Evolutionary conservation across 1,140 invertebrate species (phyloP), one percentile per base, ranked within the genome.

Genomic region (Calliphora vicina): DNA sequence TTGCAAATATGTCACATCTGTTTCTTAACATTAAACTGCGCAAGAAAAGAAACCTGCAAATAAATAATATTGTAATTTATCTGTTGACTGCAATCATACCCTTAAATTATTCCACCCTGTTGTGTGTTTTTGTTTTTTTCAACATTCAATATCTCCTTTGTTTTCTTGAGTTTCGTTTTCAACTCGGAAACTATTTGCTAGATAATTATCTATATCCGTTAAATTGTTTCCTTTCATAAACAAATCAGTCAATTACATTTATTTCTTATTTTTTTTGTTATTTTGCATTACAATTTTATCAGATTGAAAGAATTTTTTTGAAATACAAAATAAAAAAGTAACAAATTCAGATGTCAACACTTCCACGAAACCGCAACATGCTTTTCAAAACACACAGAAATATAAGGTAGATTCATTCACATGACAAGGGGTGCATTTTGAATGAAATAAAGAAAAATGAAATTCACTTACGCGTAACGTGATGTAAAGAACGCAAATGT

Each of bases 381-480:
- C 17, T 17, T 3, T 9, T 12, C 17, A n/a, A 42, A 35, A 76
- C 20, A 76, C n/a, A n/a, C n/a, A n/a, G n/a, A 76, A 78, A 67
- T 23, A 67, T 1, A 67, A 57, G n/a, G 50, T n/a, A 15, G n/a
- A 17, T 57, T 17, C n/a, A 17, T 57, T 57, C 35, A 10, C 35
- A 35, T 10, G 35, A 9, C 12, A 67, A 67, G 61, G 61, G 61
- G 61, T 78, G 74, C 74, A 78, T 20, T 78, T 78, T 5, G 4
- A 43, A 43, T 78, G 17, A 43, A 43, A 76, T 42, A 20, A n/a
- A 57, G 15, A 57, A 57, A 57, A 67, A 20, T 23, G 61, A 23
- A 45, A 23, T 78, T 78, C 35, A 45, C n/a, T 78, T 78, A 78
- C 74, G 74, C 74, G 74, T 78, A 78, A 78, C 74, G 20, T 13